Evolutionary conservation across 2,113 vertebrate species (phyloP), one percentile per base, ranked within the genome.

Genomic region (Xenopus borealis): DNA sequence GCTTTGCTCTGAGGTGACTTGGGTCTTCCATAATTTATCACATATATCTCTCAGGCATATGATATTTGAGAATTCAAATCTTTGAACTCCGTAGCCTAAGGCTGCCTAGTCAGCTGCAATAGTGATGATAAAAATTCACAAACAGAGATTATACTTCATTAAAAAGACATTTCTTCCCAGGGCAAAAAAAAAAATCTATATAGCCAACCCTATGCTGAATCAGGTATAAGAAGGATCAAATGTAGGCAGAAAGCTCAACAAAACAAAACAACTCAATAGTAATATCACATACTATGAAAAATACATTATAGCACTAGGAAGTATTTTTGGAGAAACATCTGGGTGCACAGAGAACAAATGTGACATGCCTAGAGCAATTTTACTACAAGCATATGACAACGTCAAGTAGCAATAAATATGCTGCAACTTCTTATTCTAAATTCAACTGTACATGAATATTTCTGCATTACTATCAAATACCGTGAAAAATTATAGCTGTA

Each of bases 191-290:
- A 74, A 75, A 64, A 64, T 20, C 66, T 78, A 62, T 63, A 63
- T 72, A 68, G 62, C 58, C 19, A 72, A 71, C 7, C 69, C 65
- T 64, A 77, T 67, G 11, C 12, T n/a, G 71, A 23, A 71, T 80
- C 58, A 58, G 0, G 72, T 40, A 18, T 78, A n/a, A 79, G 77
- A 77, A 69, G 0, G 19, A 12, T 12, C 58, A 69, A 17, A 14
- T 70, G 0, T 46, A 62, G 71, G 19, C 58, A 61, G 10, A 61
- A 23, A 23, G 20, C 20, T 23, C 58, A 23, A 61, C 20, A 61
- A 23, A 23, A 61, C 20, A 61, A 23, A 20, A 61, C 58, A 61
- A 61, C 10, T 61, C 58, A 23, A 61, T 23, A 23, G 58, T 23
- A 61, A 23, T 61, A 61, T 61, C 19, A 16, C 58, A 23, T 61